Conservation (phyloP, 2,888 invertebrate species). For the Lepetodrilus schrolli region DNA sequence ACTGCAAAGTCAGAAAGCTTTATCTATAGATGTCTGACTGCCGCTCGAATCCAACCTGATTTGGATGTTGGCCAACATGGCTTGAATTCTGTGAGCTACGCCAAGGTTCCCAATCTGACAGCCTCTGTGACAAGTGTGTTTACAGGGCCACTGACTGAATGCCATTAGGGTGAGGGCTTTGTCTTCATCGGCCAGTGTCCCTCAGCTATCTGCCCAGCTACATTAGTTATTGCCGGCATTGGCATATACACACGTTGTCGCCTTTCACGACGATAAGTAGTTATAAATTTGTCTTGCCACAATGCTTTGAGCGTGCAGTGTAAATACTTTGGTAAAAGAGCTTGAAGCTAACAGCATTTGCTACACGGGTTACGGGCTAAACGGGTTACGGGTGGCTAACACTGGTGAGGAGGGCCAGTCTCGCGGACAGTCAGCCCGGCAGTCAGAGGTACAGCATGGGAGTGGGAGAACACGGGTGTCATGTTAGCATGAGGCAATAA, state of each 20-base stretch:
- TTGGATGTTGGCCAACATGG: slow-evolving; percentile 7
- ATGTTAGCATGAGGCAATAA: too few species aligned
- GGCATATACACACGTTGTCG: slow-evolving; percentile 11
- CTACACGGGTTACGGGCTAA: not conserved
- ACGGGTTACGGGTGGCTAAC: not conserved
- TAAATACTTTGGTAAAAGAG: not conserved
- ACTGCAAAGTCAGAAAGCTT: not conserved
- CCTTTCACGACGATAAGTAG: slow-evolving; percentile 24
- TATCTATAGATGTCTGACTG: slow-evolving; percentile 3
- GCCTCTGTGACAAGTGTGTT: slow-evolving; percentile 15
- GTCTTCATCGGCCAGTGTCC: slow-evolving; percentile 4
- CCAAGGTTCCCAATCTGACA: not conserved
- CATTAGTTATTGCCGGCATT: not conserved
- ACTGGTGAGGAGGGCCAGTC: not conserved
- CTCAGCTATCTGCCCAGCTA: slow-evolving; percentile 1
- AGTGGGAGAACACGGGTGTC: not conserved
- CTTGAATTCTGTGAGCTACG: not conserved
- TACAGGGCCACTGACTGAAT: slow-evolving; percentile 1
- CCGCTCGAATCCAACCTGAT: not conserved
- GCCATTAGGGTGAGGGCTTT: slow-evolving; percentile 6
- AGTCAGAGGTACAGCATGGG: not conserved
- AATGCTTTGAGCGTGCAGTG: slow-evolving; percentile 5
- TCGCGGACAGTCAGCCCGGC: not conserved
- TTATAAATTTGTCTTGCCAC: slow-evolving; percentile 25
- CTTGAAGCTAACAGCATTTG: not conserved